Conservation (phyloP, 2,113 vertebrate genomes). For the Falco punctatus region DNA sequence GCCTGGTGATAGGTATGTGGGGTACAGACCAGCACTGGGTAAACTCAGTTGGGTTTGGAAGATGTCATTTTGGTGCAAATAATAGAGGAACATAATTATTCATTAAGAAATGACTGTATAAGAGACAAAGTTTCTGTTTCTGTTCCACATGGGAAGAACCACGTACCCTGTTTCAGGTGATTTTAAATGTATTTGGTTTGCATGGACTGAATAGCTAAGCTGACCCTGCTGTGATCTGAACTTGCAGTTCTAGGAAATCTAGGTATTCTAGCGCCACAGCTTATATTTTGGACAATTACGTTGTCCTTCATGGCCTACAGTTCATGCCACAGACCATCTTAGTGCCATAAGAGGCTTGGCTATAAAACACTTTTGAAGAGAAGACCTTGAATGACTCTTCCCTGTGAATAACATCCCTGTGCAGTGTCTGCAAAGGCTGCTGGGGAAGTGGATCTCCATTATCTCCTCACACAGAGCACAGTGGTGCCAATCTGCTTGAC, state of each 20-base stretch:
- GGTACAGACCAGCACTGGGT: not conserved
- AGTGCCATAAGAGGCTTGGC: not conserved
- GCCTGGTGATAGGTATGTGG: not conserved
- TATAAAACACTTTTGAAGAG: not conserved
- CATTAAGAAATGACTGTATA: not conserved
- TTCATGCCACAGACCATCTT: not conserved
- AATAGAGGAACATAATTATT: not conserved
- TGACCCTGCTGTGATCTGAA: not conserved
- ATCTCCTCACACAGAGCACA: not conserved
- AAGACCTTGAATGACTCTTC: not conserved
- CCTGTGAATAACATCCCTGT: not conserved
- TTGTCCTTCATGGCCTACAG: not conserved
- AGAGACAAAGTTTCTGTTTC: not conserved
- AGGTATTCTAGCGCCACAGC: not conserved
- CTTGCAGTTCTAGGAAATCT: not conserved
- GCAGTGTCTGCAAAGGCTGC: not conserved
- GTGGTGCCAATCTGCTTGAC: not conserved
- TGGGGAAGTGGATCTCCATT: not conserved
- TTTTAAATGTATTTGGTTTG: not conserved
- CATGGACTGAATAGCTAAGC: not conserved
- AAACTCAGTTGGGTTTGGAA: not conserved
- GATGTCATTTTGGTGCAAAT: not conserved
- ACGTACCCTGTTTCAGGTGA: rapidly evolving
- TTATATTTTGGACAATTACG: not conserved
- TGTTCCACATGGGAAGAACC: not conserved